phyloP scores from a whole-genome alignment of 2,888 invertebrate species.

The Clunio marinus region DNA sequence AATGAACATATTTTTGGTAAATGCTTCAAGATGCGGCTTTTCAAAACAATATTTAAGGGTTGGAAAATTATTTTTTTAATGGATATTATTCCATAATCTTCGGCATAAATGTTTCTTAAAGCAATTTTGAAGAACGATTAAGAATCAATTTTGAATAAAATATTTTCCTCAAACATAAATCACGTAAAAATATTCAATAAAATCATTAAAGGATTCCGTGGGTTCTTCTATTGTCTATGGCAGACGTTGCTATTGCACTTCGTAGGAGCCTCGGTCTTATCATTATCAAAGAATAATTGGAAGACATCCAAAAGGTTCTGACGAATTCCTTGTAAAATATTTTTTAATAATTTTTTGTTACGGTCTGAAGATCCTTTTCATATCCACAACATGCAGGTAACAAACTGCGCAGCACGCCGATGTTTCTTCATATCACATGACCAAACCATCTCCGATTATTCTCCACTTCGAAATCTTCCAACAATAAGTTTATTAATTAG shows the following conservation, averaged over 20 bases:
- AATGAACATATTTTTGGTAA: too few relatives aligned
- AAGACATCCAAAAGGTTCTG: neutral
- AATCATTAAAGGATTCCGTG: slow-evolving; percentile 2
- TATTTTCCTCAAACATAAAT: neutral
- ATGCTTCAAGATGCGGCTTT: too few relatives aligned
- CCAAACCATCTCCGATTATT: neutral
- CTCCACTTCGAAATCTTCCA: neutral
- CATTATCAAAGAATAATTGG: neutral
- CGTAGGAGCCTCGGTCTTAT: too few relatives aligned
- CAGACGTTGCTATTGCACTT: too few relatives aligned
- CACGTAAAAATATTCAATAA: neutral
- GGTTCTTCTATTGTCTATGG: neutral
- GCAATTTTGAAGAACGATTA: slow-evolving; percentile 1
- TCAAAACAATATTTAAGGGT: neutral
- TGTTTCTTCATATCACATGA: too few relatives aligned
- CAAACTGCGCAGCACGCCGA: neutral
- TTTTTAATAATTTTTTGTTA: too few relatives aligned
- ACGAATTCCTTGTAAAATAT: neutral
- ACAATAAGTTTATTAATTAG: neutral
- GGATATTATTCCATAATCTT: too few relatives aligned
- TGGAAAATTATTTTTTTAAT: too few relatives aligned
- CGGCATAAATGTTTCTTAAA: neutral
- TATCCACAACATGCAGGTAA: neutral
- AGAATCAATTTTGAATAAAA: neutral
- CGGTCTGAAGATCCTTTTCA: neutral